phyloP scores from a whole-genome alignment of 64 coral and sea anemone species.

The Porites lutea region DNA sequence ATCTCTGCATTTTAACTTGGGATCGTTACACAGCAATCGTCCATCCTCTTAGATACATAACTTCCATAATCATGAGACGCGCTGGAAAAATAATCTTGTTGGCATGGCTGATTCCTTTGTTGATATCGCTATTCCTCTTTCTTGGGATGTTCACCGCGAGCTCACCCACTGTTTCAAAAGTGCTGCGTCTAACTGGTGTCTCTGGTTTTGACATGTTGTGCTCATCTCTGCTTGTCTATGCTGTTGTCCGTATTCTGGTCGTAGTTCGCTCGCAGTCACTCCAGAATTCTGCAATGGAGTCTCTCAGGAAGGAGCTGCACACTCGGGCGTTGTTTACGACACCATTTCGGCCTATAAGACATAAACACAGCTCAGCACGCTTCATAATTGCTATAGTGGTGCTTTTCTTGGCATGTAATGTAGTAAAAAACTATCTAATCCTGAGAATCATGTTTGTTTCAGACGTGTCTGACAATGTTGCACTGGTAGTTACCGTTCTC shows the following conservation, averaged over 20 bases:
- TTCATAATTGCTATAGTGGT: slow-evolving; percentile 1
- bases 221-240: not conserved
- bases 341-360: not conserved
- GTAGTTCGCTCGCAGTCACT: not conserved
- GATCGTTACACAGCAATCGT: slow-evolving; percentile 50
- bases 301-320: not conserved
- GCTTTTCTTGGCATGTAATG: not conserved
- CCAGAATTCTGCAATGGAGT: not conserved
- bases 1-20: slow-evolving; percentile 37
- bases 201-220: not conserved
- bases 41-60: slow-evolving; percentile 24
- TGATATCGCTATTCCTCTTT: not conserved
- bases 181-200: not conserved
- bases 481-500: not conserved
- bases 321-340: not conserved
- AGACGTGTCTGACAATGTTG: not conserved
- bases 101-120: not conserved
- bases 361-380: not conserved
- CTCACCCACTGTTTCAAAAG: not conserved
- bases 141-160: not conserved
- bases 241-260: not conserved
- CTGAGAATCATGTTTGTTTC: not conserved
- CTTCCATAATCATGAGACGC: not conserved
- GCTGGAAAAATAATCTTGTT: not conserved
- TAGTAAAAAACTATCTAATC: not conserved